Evolutionary conservation across 92 coral and sea anemone species (phyloP).

Genomic region (Umimayanthus kanabou): DNA sequence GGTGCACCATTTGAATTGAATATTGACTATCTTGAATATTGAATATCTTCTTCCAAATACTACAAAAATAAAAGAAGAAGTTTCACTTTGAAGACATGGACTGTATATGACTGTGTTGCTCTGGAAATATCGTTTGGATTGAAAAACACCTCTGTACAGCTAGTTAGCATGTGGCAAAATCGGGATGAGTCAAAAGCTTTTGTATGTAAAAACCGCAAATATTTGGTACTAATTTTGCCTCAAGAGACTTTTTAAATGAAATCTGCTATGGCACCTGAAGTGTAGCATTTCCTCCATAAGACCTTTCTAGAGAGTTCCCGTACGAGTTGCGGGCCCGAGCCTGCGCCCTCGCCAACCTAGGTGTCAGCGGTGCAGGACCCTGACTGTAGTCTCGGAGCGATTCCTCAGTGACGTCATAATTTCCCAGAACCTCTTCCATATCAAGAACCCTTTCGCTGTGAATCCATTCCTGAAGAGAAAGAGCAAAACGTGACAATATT

Average conservation of each 20-base stretch:
- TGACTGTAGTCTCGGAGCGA: conserved; percentile 1
- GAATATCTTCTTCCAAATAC: too few relatives aligned
- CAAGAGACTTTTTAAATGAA: neutral
- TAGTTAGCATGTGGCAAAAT: too few relatives aligned
- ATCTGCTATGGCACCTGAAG: neutral
- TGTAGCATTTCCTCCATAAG: neutral
- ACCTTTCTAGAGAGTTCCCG: conserved; percentile 33
- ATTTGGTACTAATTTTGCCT: neutral
- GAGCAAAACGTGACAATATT: neutral
- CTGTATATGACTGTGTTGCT: too few relatives aligned
- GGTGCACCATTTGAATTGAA: neutral
- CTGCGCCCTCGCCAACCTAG: conserved; percentile 23
- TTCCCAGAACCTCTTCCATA: conserved; percentile 51
- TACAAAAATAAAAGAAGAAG: too few relatives aligned
- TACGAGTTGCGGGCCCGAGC: conserved; percentile 17
- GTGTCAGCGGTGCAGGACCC: conserved; percentile 37
- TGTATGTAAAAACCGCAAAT: too few relatives aligned
- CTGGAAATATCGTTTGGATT: too few relatives aligned
- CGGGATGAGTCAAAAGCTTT: too few relatives aligned
- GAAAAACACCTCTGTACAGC: neutral
- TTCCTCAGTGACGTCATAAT: conserved; percentile 49
- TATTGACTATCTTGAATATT: neutral
- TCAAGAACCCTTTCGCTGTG: conserved; percentile 61
- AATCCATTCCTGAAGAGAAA: conserved; percentile 68
- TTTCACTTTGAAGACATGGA: too few relatives aligned